Conservation (phyloP, 2,797 vertebrate species). For the Momotus momota region DNA sequence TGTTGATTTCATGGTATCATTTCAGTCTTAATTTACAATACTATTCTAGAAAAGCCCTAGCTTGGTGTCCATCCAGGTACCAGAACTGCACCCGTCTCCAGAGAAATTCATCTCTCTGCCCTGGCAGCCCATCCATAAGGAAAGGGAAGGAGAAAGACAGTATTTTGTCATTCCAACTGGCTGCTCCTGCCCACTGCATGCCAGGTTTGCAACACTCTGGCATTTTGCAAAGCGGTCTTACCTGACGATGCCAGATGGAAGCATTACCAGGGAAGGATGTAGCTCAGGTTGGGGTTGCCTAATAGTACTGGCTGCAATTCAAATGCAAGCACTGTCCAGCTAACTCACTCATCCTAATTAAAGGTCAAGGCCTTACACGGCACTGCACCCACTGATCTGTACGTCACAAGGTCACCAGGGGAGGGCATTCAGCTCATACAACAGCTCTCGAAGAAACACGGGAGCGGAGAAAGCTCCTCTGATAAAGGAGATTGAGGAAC, state of each 20-base stretch:
- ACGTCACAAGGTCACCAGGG: not conserved
- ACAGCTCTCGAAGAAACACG: not conserved
- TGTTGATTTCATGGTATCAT: not conserved
- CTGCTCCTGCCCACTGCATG: not conserved
- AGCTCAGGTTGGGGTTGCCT: constrained; percentile 26
- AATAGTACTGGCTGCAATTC: constrained; percentile 25
- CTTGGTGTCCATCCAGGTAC: not conserved
- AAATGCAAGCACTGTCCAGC: not conserved
- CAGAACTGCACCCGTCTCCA: not conserved
- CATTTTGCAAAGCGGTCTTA: not conserved
- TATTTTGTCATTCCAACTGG: not conserved
- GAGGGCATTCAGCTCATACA: not conserved
- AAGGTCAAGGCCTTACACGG: constrained; percentile 23
- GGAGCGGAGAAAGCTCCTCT: not conserved
- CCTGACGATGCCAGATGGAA: constrained; percentile 49
- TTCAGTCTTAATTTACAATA: not conserved
- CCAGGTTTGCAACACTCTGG: not conserved
- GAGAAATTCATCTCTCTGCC: not conserved
- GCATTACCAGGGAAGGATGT: not conserved
- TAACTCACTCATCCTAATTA: not conserved
- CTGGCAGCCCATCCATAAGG: not conserved
- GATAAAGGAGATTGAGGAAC: not conserved
- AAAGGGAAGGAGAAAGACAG: not conserved
- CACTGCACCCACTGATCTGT: not conserved
- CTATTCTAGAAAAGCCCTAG: not conserved